Base-by-base conservation (phyloP, 2,113 vertebrate species). In the Chrysemys picta region DNA sequence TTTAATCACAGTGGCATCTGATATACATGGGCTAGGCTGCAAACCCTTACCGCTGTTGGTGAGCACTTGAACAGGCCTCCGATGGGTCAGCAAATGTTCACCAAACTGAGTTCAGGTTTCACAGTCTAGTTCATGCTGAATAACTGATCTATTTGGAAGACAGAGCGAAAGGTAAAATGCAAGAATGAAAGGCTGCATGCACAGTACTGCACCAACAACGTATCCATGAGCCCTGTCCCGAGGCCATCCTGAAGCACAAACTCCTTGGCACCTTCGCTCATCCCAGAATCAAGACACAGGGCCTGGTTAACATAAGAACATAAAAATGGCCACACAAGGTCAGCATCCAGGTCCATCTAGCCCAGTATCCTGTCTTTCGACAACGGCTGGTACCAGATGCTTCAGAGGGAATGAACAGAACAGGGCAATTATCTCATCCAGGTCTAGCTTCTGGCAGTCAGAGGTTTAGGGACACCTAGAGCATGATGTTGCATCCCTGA, bases 151-250 rank as follows among this genome's bases (percentile, higher is more conserved):
- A 76, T 22, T 8, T 16, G 9, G 31, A 52, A 85, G 65, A 79
- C 6, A 57, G 96, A 83, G 35, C 25, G 19, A 5, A 14, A 1
- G 5, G 31, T n/a, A 45, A 94, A 92, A 87, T 0, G 2, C 56
- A 89, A 84, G 50, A 4, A 5, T 1, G 10, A 76, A 42, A 7
- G 65, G 6, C 0, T 0, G 59, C 17, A 31, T 72, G 38, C 21
- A 56, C 11, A 35, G 13, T 0, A 0, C 2, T 53, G 21, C 53
- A 47, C 17, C 82, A 6, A 9, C 56, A 3, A 5, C 72, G 10
- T 62, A 31, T n/a, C 31, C 65, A 19, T 22, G n/a, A 72, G 57
- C 52, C n/a, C n/a, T 12, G 22, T 24, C 25, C 72, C 5, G 3
- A 59, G 8, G 50, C 47, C 14, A 38, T 9, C 76, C 42, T 8